phyloP scores from a whole-genome alignment of 2,113 vertebrate species.

The Choloepus hoffmanni region DNA sequence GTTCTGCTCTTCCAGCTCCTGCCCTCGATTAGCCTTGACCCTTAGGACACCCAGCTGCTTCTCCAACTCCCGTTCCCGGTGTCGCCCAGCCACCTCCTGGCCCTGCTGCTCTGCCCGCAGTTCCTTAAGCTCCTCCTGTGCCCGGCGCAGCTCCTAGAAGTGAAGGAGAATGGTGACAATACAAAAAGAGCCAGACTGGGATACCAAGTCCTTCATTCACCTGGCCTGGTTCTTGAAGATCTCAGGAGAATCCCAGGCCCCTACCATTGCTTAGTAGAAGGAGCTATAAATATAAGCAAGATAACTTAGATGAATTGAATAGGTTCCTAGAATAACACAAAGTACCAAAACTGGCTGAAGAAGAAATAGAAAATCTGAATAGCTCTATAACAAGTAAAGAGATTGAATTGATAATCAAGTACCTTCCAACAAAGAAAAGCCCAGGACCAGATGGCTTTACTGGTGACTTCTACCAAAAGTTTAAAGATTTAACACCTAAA shows the following conservation, averaged over 20 bases:
- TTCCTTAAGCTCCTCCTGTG: constrained; percentile 86
- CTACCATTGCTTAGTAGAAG: background rate
- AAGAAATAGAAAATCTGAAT: too few species aligned
- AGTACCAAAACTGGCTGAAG: too few species aligned
- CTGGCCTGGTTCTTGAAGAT: background rate
- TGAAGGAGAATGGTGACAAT: background rate
- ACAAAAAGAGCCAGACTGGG: too few species aligned
- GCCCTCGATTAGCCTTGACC: constrained; percentile 87
- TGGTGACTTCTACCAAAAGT: background rate
- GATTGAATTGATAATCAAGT: background rate
- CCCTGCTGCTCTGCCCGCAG: constrained; percentile 85
- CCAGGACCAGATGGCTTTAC: background rate
- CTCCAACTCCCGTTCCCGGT: constrained; percentile 88
- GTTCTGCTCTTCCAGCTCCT: constrained; percentile 80
- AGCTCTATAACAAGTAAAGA: background rate
- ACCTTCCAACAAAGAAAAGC: background rate
- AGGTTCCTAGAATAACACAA: too few species aligned
- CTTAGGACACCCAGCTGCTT: constrained; percentile 84
- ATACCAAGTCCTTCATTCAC: background rate
- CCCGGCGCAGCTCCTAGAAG: constrained; percentile 88
- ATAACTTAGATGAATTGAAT: background rate
- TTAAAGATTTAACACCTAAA: background rate
- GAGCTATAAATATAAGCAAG: background rate
- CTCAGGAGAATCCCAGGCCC: background rate
- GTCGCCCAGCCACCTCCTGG: constrained; percentile 84